Evolutionary conservation across 2,888 invertebrate species (phyloP), one percentile per base, ranked within the genome.

Genomic region (Lacanobia wlatinum): DNA sequence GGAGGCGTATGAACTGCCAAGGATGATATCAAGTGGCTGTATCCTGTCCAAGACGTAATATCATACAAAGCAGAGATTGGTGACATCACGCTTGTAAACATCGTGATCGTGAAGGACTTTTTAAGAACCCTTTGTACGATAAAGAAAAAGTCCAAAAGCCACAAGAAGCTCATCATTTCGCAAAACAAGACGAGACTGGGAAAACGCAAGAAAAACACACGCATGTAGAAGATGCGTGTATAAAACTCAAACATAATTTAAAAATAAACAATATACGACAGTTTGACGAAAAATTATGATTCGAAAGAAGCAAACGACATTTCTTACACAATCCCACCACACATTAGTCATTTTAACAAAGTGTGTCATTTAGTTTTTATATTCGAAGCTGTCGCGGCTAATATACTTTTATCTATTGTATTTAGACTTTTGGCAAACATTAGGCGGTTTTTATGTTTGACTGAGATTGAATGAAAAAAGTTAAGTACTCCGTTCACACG

Each of bases 381-480:
- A 64, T 66, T 69, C 56, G 12, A 64, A 68, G 43, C 56, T 73
- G 76, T 79, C 64, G 50, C 55, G 34, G 62, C 43, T 64, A 68
- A 69, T 80, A 73, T 74, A 72, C 55, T 65, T 73, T 63, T 73
- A 64, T 70, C 53, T 65, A 67, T 74, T 75, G 65, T 72, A 38
- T 74, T 74, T 76, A 60, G 53, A 68, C 55, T 66, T 76, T 73
- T 76, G 74, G 76, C 73, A 76, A 59, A 52, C 60, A 72, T 63
- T 40, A 34, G 12, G 14, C 6, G 7, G 23, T 80, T 80, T 73
- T 70, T 77, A n/a, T 55, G 21, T 72, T 53, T 34, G 18, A 48
- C n/a, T 23, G 38, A 28, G n/a, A 70, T 64, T 67, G 10, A 64
- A 66, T 40, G 50, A 69, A 76, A 64, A 62, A 60, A 62, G 1